Evolutionary conservation across 2,888 invertebrate species (phyloP).

Genomic region (Meghimatium bilineatum): DNA sequence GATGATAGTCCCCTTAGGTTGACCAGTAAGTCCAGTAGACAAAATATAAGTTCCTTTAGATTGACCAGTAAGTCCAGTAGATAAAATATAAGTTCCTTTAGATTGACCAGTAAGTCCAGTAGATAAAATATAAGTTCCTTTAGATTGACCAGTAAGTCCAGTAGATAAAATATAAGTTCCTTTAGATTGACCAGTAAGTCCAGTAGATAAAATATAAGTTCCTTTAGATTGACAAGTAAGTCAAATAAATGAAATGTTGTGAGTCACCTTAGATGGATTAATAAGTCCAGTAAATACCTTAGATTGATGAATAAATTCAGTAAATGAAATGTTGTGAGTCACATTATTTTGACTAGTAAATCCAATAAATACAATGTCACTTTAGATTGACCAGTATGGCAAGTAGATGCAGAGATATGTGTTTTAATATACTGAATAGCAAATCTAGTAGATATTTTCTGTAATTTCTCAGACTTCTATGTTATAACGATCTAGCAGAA

Average conservation of each 20-base stretch:
- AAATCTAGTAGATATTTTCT: no score
- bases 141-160: conserved; percentile 70
- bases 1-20: conserved; percentile 75
- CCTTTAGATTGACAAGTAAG: conserved; percentile 5
- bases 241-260: no score
- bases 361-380: no score
- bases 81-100: no score
- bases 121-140: conserved; percentile 56
- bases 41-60: not conserved
- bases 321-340: not conserved
- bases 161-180: not conserved
- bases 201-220: no score
- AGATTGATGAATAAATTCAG: no score
- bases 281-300: conserved; percentile 68
- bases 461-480: no score
- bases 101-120: conserved; percentile 40
- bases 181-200: no score
- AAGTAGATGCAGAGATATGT: no score
- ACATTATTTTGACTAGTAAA: not conserved
- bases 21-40: conserved; percentile 63
- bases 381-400: not conserved
- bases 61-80: no score
- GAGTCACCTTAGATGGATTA: conserved; percentile 69
- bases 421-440: no score
- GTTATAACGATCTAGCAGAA: no score